Evolutionary conservation across 2,888 invertebrate genomes (phyloP).

Genomic region (Creontiades dilutus): DNA sequence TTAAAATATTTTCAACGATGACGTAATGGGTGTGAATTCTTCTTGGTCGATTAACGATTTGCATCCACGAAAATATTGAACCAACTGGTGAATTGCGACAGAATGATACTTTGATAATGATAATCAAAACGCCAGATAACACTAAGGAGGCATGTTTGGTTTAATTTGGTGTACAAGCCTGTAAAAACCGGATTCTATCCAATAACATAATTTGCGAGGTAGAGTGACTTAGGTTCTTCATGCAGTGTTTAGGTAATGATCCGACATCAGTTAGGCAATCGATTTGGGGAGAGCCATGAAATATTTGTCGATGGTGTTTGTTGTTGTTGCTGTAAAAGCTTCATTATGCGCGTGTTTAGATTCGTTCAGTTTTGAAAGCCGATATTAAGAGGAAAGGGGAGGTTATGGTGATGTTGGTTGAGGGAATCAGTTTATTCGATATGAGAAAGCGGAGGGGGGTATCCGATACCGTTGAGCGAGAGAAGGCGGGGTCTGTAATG

Average conservation of each 20-base stretch:
- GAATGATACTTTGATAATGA: too few relatives aligned
- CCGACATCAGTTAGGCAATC: neutral
- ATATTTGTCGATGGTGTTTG: neutral
- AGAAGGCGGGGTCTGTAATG: conserved; percentile 24
- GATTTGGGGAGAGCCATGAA: neutral
- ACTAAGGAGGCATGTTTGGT: too few relatives aligned
- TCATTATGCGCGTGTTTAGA: neutral
- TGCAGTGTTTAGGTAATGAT: neutral
- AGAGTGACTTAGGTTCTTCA: neutral
- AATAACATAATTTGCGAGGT: neutral
- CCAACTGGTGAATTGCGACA: neutral
- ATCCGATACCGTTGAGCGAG: neutral
- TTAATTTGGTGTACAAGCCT: too few relatives aligned
- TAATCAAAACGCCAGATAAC: too few relatives aligned
- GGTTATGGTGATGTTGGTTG: conserved; percentile 40
- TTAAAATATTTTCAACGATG: too few relatives aligned
- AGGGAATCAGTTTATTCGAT: conserved; percentile 55
- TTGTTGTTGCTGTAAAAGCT: conserved; percentile 13
- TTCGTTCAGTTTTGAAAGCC: neutral
- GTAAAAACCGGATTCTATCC: neutral
- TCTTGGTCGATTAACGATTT: neutral
- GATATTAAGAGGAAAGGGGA: neutral
- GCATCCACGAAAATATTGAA: neutral
- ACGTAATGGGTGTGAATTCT: neutral
- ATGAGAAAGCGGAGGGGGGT: neutral